Percentiles rank a stretch among this genome's conserved stretches.
phyloP scores from a whole-genome alignment of 1,140 invertebrate genomes.

The Augochlora pura region DNA sequence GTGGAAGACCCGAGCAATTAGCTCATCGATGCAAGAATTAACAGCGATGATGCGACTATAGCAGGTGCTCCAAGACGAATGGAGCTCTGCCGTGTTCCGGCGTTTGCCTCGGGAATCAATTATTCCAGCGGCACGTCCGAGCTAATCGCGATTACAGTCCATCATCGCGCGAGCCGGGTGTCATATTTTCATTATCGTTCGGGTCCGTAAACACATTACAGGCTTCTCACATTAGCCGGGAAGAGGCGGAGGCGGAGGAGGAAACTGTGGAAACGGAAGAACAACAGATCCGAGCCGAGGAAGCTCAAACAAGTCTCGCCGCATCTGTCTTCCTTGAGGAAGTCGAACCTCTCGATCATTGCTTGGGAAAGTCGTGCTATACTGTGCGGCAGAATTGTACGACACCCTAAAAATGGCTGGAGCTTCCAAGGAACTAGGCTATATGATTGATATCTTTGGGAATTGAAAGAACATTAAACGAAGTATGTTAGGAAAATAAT shows the following conservation, averaged over 20 bases:
- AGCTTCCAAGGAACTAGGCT: no score
- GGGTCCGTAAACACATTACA: conserved; percentile 64
- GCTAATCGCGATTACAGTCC: conserved; percentile 48
- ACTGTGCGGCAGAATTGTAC: neutral
- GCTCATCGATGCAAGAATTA: neutral
- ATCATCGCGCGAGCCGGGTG: conserved; percentile 38
- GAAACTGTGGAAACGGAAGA: conserved; percentile 34
- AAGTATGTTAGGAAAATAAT: no score
- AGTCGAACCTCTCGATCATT: conserved; percentile 51
- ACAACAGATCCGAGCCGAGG: conserved; percentile 25
- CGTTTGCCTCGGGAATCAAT: conserved; percentile 37
- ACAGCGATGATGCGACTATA: neutral
- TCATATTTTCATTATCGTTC: conserved; percentile 61
- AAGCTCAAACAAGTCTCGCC: conserved; percentile 25
- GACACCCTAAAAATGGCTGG: no score
- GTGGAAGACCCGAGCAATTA: no score
- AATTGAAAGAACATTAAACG: no score
- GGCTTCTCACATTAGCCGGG: conserved; percentile 59
- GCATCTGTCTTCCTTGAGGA: conserved; percentile 51
- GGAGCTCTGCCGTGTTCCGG: neutral
- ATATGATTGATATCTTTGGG: no score
- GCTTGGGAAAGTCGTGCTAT: neutral
- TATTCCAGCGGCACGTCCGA: conserved; percentile 1
- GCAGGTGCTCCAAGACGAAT: neutral
- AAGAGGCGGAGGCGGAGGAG: neutral